Base-by-base conservation (phyloP, 2,113 vertebrate species). In the Pseudorasbora parva region DNA sequence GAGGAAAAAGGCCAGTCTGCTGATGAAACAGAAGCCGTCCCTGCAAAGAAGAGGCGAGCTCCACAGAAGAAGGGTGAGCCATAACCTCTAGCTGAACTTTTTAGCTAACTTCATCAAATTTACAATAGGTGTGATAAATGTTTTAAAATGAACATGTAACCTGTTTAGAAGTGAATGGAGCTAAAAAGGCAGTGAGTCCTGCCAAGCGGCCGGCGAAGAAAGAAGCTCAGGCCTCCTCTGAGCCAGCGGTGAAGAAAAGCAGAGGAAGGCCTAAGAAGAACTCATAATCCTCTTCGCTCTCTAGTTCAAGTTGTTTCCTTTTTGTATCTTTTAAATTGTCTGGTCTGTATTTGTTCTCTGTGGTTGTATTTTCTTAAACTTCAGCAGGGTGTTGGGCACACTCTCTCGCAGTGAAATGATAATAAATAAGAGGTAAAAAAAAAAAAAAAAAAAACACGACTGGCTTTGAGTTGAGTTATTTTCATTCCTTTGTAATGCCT, bases 351-450 rank as follows among this genome's bases (percentile, higher is more conserved):
- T 85, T 88, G 60, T 88, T 85, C 69, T 45, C 60, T 3, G 15
- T 78, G 71, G 83, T 57, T 57, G 27, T 19, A 21, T 17, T 75
- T 59, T 81, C 62, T 14, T 54, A 33, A 87, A 66, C 8, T 78
- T 83, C 78, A 62, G 45, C 71, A 60, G 72, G 37, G 81, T 85
- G 56, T 76, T 77, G 64, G 43, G 79, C 51, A 64, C 10, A 25
- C 73, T 85, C 71, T 82, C 68, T 88, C 25, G 68, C 30, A 74
- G 78, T 86, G 84, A 84, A 81, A 88, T 82, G 49, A 62, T 86
- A 93, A 93, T 93, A 93, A 93, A 89, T 87, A 86, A 62, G 73
- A 37, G 23, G 33, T 45, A 74, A 73, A 84, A 78, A 66, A 72
- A 66, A 69, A 84, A 82, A 74, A 73, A 84, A 78, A 68, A 73